These are phyloP conservation scores for Monomorium pharaonis DNA, from an alignment of 1,140 invertebrate species.

Conservation along the genomic window DNA sequence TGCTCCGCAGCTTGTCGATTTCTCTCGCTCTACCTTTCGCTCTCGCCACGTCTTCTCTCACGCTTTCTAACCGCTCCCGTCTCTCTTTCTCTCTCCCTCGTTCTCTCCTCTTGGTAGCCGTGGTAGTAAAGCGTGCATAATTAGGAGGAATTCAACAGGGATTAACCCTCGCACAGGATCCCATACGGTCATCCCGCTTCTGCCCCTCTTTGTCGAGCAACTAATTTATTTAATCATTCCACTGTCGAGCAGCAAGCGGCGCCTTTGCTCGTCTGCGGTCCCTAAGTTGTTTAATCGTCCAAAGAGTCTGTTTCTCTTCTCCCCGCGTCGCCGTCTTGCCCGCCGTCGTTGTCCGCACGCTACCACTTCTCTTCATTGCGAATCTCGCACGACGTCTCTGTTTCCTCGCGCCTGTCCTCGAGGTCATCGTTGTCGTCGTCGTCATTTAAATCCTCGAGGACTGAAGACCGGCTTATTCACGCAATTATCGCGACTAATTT, in stretches of 20 bases:
- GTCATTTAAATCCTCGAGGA: slow-evolving; percentile 58
- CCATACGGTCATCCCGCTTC: slow-evolving; percentile 81
- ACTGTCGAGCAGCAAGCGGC: slow-evolving; percentile 77
- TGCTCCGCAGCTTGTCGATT: not conserved
- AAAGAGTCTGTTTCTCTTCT: slow-evolving; percentile 74
- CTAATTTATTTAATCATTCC: slow-evolving; percentile 84
- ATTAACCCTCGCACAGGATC: slow-evolving; percentile 82
- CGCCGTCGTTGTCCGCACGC: not conserved
- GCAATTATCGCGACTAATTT: slow-evolving; percentile 19
- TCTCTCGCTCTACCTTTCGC: slow-evolving; percentile 52
- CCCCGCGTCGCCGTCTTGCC: slow-evolving; percentile 35
- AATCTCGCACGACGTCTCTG: slow-evolving; percentile 37
- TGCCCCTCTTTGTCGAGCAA: slow-evolving; percentile 83
- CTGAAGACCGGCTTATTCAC: not conserved
- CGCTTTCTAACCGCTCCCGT: slow-evolving; percentile 7
- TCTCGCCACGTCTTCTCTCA: not conserved
- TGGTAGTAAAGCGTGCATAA: slow-evolving; percentile 84
- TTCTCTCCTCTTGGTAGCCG: slow-evolving; percentile 71
- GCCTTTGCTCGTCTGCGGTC: slow-evolving; percentile 76
- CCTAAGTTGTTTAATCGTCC: slow-evolving; percentile 78
- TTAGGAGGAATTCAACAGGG: slow-evolving; percentile 84
- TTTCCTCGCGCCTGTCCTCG: slow-evolving; percentile 4
- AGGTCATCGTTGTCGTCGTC: not conserved
- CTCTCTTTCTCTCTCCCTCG: slow-evolving; percentile 1
- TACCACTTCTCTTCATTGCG: slow-evolving; percentile 51